phyloP scores from a whole-genome alignment of 2,113 vertebrate genomes.

The Ceyx melanurus region DNA sequence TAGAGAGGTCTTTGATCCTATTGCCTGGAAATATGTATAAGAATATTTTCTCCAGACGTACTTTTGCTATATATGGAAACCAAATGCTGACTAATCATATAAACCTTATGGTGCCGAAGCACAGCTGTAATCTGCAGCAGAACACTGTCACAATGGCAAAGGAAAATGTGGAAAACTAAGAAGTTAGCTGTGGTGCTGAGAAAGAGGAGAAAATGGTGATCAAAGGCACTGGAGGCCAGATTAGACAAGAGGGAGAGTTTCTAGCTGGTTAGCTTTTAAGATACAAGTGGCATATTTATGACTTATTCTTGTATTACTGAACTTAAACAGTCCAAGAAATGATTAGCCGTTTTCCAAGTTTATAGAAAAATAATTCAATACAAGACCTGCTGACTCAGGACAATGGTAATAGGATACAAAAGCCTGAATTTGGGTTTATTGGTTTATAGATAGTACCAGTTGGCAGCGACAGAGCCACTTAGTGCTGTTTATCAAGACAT shows the following conservation, averaged over 20 bases:
- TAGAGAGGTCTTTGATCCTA: slow-evolving; percentile 63
- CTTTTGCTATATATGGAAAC: slow-evolving; percentile 69
- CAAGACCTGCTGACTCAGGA: slow-evolving; percentile 42
- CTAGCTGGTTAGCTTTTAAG: slow-evolving; percentile 34
- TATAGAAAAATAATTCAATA: background rate
- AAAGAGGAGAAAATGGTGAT: slow-evolving; percentile 42
- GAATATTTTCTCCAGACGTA: slow-evolving; percentile 71
- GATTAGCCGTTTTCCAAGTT: background rate
- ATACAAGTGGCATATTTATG: slow-evolving; percentile 45
- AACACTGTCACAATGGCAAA: slow-evolving; percentile 9
- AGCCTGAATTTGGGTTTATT: background rate
- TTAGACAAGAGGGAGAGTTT: slow-evolving; percentile 5
- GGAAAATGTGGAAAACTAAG: background rate
- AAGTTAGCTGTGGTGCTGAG: background rate
- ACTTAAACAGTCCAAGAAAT: background rate
- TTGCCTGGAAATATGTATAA: slow-evolving; percentile 57
- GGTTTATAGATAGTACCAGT: background rate
- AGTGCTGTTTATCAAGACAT: background rate
- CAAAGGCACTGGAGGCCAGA: slow-evolving; percentile 23
- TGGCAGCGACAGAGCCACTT: background rate
- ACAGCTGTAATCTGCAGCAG: slow-evolving; percentile 62
- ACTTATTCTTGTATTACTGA: slow-evolving; percentile 44
- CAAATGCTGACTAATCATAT: slow-evolving; percentile 71
- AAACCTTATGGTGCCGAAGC: slow-evolving; percentile 62
- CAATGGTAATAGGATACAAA: background rate